Evolutionary conservation across 2,797 vertebrate species (phyloP).

Genomic region (Apodemus agrarius): DNA sequence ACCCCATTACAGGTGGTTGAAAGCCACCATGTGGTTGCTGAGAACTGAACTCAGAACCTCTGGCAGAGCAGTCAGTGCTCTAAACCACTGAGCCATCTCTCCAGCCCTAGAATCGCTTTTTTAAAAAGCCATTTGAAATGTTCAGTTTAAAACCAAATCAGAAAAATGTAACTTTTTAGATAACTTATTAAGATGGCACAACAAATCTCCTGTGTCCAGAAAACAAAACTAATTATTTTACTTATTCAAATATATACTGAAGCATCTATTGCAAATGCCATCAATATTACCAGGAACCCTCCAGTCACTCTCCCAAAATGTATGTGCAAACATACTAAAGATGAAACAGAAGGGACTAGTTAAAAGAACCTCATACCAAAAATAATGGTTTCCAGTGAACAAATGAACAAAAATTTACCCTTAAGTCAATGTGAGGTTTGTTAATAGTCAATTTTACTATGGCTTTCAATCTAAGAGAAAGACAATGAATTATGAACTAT

Average conservation of each 20-base stretch:
- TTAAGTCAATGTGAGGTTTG: background rate
- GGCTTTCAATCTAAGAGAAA: background rate
- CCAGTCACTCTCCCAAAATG: constrained; percentile 22
- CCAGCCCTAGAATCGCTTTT: background rate
- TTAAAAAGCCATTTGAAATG: background rate
- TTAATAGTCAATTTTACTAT: background rate
- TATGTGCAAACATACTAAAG: background rate
- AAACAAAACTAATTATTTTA: background rate
- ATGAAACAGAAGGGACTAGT: background rate
- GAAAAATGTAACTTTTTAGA: background rate
- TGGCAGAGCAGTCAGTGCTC: background rate
- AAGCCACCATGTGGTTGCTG: background rate
- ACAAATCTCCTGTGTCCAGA: background rate
- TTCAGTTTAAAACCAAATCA: constrained; percentile 28
- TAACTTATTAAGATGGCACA: background rate
- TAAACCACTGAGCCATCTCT: background rate
- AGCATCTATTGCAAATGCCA: background rate
- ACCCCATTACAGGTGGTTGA: background rate
- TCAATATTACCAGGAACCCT: background rate
- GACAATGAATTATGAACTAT: background rate
- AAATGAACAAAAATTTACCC: background rate
- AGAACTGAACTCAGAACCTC: background rate
- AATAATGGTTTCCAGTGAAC: background rate
- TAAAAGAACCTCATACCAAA: background rate
- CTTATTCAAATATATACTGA: background rate